A percentile compares a stretch with the other conserved stretches of the same genome.
Evolutionary conservation across 2,888 invertebrate species (phyloP).

Genomic region (Dynastes maya): DNA sequence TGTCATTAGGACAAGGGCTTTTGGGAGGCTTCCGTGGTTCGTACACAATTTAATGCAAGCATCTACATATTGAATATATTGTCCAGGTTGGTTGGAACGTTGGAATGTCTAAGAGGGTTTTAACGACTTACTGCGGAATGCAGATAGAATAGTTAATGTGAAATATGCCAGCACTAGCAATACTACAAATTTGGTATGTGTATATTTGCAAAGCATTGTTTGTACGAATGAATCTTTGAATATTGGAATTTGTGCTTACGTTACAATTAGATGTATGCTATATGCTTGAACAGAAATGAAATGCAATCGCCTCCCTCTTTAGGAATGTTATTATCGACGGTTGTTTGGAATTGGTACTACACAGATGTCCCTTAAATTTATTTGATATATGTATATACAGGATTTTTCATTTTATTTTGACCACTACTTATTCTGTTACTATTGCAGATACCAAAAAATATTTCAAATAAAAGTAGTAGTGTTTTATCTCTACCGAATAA

Average conservation of each 20-base stretch:
- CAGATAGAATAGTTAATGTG: constrained; percentile 32
- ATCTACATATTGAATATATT: constrained; percentile 34
- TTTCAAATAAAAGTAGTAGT: too few relatives aligned
- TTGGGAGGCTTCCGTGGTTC: constrained; percentile 1
- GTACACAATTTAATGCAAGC: constrained; percentile 35
- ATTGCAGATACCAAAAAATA: too few relatives aligned
- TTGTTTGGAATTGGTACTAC: too few relatives aligned
- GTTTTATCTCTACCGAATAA: too few relatives aligned
- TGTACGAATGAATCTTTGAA: not conserved
- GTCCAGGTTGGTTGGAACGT: constrained; percentile 5
- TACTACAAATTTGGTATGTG: constrained; percentile 16
- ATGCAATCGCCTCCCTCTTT: not conserved
- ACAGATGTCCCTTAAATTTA: not conserved
- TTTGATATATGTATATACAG: too few relatives aligned
- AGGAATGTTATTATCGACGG: too few relatives aligned
- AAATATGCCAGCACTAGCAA: constrained; percentile 16
- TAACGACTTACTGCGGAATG: constrained; percentile 33
- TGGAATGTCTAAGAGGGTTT: constrained; percentile 36
- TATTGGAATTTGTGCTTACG: constrained; percentile 10
- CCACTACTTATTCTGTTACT: too few relatives aligned
- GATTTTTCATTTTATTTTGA: too few relatives aligned
- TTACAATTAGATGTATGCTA: not conserved
- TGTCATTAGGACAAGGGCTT: constrained; percentile 38
- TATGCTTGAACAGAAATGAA: not conserved
- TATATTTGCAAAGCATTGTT: constrained; percentile 6